Evolutionary conservation across 2,888 invertebrate species (phyloP).

Genomic region (Meteorus cinctellus): DNA sequence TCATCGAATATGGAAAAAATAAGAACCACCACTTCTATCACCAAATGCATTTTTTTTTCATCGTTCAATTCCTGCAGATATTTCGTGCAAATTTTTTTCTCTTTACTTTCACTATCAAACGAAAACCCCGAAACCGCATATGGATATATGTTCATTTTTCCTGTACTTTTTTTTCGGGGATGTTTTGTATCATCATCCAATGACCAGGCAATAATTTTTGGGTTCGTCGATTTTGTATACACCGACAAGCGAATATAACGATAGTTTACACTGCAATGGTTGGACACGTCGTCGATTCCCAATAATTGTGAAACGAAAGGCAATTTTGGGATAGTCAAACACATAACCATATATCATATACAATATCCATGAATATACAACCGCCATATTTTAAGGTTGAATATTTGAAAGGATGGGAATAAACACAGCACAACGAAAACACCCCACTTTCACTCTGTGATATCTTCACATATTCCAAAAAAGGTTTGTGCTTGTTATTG

Average conservation of each 20-base stretch:
- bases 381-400: conserved; percentile 39
- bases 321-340: conserved; percentile 49
- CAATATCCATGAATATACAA: conserved; percentile 40
- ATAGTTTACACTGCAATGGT: conserved; percentile 53
- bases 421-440: conserved; percentile 30
- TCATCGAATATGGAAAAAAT: background rate
- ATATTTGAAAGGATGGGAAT: conserved; percentile 29
- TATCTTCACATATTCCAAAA: conserved; percentile 29
- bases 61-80: no score
- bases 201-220: conserved; percentile 28
- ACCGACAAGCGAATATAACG: conserved; percentile 42
- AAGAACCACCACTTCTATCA: no score
- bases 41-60: no score
- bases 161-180: background rate
- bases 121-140: background rate
- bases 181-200: conserved; percentile 8
- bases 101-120: conserved; percentile 34
- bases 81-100: background rate
- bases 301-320: conserved; percentile 57
- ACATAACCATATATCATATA: background rate
- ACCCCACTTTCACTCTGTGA: conserved; percentile 27
- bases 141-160: conserved; percentile 7
- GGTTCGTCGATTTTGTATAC: conserved; percentile 33
- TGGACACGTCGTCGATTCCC: conserved; percentile 51
- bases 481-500: conserved; percentile 64